phyloP scores from a whole-genome alignment of 2,888 invertebrate genomes.

The Heliconius cydno region DNA sequence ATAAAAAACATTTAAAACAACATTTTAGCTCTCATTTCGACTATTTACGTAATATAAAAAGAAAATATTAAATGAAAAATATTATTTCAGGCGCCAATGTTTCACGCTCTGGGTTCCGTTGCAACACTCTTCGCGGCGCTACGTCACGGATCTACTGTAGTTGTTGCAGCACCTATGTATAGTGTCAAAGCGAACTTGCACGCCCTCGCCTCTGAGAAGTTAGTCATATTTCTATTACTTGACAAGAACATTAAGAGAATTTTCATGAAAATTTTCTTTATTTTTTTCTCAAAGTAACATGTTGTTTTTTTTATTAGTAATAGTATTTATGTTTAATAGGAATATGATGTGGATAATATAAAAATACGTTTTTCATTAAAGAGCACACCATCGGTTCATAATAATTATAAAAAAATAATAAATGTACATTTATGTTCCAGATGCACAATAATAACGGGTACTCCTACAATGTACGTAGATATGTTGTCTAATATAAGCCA shows the following conservation, averaged over 20 bases:
- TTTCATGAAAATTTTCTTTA: too few species aligned
- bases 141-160: slow-evolving; percentile 84
- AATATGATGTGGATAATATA: too few species aligned
- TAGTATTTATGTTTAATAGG: too few species aligned
- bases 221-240: slow-evolving; percentile 47
- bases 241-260: too few species aligned
- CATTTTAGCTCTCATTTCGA: not conserved
- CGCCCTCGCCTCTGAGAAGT: slow-evolving; percentile 88
- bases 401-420: too few species aligned
- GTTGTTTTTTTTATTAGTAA: too few species aligned
- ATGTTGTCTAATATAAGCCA: slow-evolving; percentile 79
- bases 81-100: slow-evolving; percentile 86
- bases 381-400: too few species aligned
- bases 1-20: not conserved
- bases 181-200: slow-evolving; percentile 84
- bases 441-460: slow-evolving; percentile 89
- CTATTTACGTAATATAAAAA: not conserved
- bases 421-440: slow-evolving; percentile 64
- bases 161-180: slow-evolving; percentile 85
- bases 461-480: slow-evolving; percentile 95
- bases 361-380: too few species aligned
- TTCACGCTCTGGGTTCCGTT: slow-evolving; percentile 92
- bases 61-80: not conserved
- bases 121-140: slow-evolving; percentile 84
- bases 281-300: too few species aligned